Percentiles rank a stretch among this genome's conserved stretches.
phyloP scores from a whole-genome alignment of 2,113 vertebrate genomes.

The Neofelis nebulosa region DNA sequence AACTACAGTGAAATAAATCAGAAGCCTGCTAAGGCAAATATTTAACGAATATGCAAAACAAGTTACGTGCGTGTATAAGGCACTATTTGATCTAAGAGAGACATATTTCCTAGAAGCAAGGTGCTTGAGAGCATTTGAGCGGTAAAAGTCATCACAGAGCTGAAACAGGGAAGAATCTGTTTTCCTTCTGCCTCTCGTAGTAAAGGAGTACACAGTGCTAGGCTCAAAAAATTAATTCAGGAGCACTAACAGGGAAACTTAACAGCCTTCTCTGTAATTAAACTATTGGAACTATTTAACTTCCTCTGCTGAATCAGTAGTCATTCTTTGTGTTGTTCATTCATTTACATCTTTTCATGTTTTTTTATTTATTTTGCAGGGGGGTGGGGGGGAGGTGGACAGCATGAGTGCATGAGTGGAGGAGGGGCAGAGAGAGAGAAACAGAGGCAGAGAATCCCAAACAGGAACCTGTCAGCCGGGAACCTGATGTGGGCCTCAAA shows the following conservation, averaged over 20 bases:
- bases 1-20: neutral
- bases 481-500: too few relatives aligned
- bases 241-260: neutral
- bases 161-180: neutral
- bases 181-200: neutral
- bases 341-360: neutral
- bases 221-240: neutral
- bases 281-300: neutral
- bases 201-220: neutral
- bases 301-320: neutral
- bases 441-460: too few relatives aligned
- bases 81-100: neutral
- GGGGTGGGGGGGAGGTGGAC: too few relatives aligned
- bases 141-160: neutral
- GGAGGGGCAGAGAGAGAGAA: too few relatives aligned
- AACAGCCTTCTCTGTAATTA: neutral
- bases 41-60: neutral
- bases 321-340: neutral
- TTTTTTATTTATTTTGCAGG: too few relatives aligned
- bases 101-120: neutral
- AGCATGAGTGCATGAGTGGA: too few relatives aligned
- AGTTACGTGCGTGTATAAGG: neutral
- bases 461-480: too few relatives aligned
- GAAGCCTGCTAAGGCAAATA: neutral
- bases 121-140: neutral